Base-by-base conservation (phyloP, 2,797 vertebrate species). In the Lerista edwardsae region DNA sequence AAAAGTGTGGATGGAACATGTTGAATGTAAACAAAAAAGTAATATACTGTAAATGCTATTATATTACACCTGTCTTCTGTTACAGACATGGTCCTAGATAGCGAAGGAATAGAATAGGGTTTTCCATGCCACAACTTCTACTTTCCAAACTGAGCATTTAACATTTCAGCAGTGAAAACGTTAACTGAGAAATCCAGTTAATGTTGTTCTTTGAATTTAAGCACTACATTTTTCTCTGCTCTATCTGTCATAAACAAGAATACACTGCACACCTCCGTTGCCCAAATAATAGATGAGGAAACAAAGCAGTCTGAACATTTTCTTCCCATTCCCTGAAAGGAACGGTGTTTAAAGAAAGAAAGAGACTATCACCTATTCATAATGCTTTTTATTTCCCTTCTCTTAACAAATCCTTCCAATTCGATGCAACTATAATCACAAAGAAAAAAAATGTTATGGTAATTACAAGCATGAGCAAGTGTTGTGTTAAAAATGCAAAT, bases 241-340 rank as follows among this genome's bases (percentile, higher is more conserved):
- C 84, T 68, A 61, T 29, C 10, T 88, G 23, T 75, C 41, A 90
- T 80, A 92, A 91, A 78, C 81, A 87, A 79, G 77, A 75, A 76
- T 27, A 64, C 2, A 59, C 27, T 75, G 75, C 6, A 80, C 6
- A 83, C 21, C 1, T 47, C 25, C 81, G 83, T 11, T 84, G 41
- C 17, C 76, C 47, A 76, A 82, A 55, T 31, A 88, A 88, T 47
- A 29, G 25, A 80, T 1, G 0, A 0, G 15, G 0, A 5, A 79
- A 73, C 85, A 85, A 79, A 84, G 64, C 64, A 59, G 11, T 64
- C 61, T 71, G 27, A 82, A 84, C 64, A 25, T 83, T 79, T 82
- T 89, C 89, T 90, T 93, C 79, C 69, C 83, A 78, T 88, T 90
- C 81, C 84, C 69, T 83, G 10, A 90, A 89, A 93, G 91, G 91